phyloP scores from a whole-genome alignment of 2,797 vertebrate species.

The Bucorvus abyssinicus region DNA sequence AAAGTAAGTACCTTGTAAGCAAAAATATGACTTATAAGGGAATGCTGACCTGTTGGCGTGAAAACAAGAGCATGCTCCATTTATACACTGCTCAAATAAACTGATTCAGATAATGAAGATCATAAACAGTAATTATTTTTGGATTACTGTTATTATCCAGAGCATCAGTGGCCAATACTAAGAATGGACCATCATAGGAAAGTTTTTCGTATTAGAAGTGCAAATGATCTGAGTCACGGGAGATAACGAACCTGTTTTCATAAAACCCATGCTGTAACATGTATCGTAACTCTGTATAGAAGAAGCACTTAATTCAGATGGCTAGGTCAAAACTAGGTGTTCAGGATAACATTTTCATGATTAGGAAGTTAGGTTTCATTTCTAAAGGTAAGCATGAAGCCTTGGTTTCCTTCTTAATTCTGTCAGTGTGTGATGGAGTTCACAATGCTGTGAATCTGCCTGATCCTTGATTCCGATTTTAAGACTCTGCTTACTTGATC shows the following conservation, averaged over 20 bases:
- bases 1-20: slow-evolving; percentile 1
- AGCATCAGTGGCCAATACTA: background rate
- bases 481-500: background rate
- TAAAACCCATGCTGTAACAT: accelerated
- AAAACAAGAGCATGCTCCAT: background rate
- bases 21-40: background rate
- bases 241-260: background rate
- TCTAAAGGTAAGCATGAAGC: background rate
- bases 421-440: background rate
- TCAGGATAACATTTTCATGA: background rate
- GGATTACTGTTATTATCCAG: background rate
- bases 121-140: background rate
- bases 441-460: background rate
- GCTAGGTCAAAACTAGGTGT: background rate
- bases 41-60: background rate
- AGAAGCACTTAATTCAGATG: background rate
- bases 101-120: background rate
- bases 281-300: background rate
- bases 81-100: background rate
- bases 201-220: background rate
- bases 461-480: background rate
- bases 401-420: background rate
- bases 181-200: background rate
- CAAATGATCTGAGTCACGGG: background rate
- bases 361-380: background rate